Evolutionary conservation across 2,888 invertebrate species (phyloP).

Genomic region (Gymnosoma rotundatum): DNA sequence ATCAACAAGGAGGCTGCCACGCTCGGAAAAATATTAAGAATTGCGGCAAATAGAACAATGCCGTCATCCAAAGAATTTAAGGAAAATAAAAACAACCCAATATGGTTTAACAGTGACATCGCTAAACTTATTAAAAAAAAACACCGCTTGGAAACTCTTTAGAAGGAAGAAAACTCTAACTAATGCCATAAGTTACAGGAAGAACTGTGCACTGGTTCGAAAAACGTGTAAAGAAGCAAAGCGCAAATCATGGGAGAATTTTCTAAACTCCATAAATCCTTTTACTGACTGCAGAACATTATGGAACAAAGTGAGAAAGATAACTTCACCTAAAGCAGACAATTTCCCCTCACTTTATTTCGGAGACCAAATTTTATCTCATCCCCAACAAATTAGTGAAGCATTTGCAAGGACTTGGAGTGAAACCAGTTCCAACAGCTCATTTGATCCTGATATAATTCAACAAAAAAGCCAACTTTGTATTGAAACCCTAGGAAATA

Average conservation of each 20-base stretch:
- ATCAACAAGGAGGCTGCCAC: conserved; percentile 9
- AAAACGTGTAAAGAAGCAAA: conserved; percentile 9
- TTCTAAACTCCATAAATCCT: conserved; percentile 21
- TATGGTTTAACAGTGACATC: conserved; percentile 11
- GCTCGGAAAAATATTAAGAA: conserved; percentile 9
- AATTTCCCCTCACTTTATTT: conserved; percentile 14
- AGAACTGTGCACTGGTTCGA: neutral
- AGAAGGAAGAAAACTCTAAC: neutral
- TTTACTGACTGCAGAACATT: neutral
- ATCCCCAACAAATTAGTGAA: conserved; percentile 11
- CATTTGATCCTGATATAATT: neutral
- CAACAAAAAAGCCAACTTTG: neutral
- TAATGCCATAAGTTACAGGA: conserved; percentile 12
- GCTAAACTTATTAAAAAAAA: conserved; percentile 13
- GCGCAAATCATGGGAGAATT: conserved; percentile 13
- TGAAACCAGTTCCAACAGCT: conserved; percentile 1
- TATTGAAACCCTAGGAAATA: neutral
- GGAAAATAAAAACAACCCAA: conserved; percentile 1
- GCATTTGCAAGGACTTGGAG: conserved; percentile 3
- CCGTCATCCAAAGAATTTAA: neutral
- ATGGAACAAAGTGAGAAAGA: conserved; percentile 23
- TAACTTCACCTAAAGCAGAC: neutral
- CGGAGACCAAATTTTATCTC: neutral
- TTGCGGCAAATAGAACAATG: neutral
- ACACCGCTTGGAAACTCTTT: neutral